Evolutionary conservation across 2,797 vertebrate genomes (phyloP), one percentile per base, ranked within the genome.

Genomic region (Delichon dasypus): DNA sequence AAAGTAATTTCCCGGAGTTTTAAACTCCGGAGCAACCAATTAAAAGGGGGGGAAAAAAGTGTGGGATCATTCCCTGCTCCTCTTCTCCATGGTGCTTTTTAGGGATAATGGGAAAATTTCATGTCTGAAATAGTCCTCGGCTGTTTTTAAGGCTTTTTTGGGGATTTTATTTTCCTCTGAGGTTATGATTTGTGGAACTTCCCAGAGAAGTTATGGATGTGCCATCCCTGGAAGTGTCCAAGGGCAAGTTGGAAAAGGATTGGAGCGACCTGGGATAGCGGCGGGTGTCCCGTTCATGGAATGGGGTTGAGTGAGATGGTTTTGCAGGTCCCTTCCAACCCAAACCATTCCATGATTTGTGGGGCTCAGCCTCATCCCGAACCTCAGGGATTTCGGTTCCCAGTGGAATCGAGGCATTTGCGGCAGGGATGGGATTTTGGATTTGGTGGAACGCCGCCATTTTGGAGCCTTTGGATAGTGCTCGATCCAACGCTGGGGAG

Each of bases 361-460:
- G 38, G 54, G 38, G 68, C 25, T 32, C 50, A 13, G 6, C 12
- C 58, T 55, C 75, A n/a, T 16, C 71, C 53, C 32, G 9, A 3
- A n/a, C 12, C 48, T 7, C 44, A 1, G 9, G 57, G 61, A 27
- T n/a, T 79, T 53, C 20, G 66, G 13, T 50, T 80, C 61, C 76
- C 13, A 0, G 2, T 5, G 36, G 67, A 36, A 72, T 40, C 1
- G 0, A 29, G 48, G 11, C 3, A 1, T 29, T 29, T 32, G 36
- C 14, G 26, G 36, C n/a, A 7, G 16, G 32, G 54, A 14, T 22
- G 66, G 11, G 13, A 3, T 38, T 57, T 61, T 8, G 71, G 71
- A 36, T 58, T 44, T 32, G 0, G 0, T 36, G 2, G 44, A 21
- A 19, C 0, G 0, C 30, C 5, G 1, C 34, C 3, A 0, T 45